Percentiles rank a stretch among this genome's conserved stretches.
Conservation (phyloP, 2,113 vertebrate genomes). For the Gopherus flavomarginatus region DNA sequence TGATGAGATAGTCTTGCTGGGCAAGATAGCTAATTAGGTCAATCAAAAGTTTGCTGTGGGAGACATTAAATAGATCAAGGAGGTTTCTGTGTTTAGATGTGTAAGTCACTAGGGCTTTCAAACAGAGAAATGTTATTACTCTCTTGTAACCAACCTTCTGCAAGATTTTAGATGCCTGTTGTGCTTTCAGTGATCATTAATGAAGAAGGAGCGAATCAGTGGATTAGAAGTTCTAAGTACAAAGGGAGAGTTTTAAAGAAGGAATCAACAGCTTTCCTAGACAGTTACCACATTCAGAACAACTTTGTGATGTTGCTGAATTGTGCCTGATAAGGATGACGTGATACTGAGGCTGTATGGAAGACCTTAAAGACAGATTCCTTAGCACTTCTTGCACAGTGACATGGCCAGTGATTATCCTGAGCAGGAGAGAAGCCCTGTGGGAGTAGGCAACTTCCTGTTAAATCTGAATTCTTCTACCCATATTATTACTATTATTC, state of each 20-base stretch:
- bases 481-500: background rate
- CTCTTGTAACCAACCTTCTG: background rate
- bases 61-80: background rate
- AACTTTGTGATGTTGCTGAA: rapidly evolving
- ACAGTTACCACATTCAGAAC: background rate
- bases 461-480: background rate
- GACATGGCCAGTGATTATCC: background rate
- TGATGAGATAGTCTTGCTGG: background rate
- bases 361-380: background rate
- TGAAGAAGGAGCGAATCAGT: background rate
- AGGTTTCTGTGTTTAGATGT: background rate
- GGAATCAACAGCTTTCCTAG: background rate
- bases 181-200: background rate
- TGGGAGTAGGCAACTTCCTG: background rate
- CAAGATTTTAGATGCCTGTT: background rate
- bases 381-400: background rate
- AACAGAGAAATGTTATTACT: background rate
- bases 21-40: background rate
- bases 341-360: background rate
- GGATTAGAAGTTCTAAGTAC: background rate
- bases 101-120: background rate
- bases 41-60: background rate
- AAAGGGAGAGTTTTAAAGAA: background rate
- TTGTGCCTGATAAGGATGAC: background rate
- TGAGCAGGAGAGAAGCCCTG: background rate